Base-by-base conservation (phyloP, 1,140 invertebrate genomes). In the Apocrypta bakeri region DNA sequence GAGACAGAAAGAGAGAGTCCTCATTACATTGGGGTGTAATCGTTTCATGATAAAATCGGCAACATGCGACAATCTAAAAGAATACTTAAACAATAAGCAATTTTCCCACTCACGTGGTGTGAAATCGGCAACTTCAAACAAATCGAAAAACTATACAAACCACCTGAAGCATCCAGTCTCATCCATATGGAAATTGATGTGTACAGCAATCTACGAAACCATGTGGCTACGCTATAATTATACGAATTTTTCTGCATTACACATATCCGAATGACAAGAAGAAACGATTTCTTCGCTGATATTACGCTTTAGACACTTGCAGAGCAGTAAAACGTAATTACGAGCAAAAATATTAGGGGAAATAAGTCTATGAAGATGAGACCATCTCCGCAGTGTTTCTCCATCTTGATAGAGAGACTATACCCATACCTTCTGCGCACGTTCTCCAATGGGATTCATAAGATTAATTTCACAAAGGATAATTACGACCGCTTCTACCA, bases 401-500 rank as follows among this genome's bases (percentile, higher is more conserved):
- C 8, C 68, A 31, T 31, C 25, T 33, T 31, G 27, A 12, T 21
- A 27, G 71, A 37, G 37, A 73, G 37, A 68, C n/a, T 21, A 27
- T 24, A 37, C 33, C n/a, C 33, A 9, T 37, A 9, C 29, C 21
- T 4, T 31, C 2, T 66, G 12, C 12, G 21, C 69, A 9, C 42
- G 73, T 21, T 73, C n/a, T n/a, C 75, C 48, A 24, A 79, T 79
- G 42, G 56, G 72, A 79, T 61, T 71, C 78, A 25, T 31, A 37
- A 80, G 79, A 81, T 81, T 81, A 81, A 81, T 81, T 81, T 33
- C 68, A 74, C 79, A 81, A 81, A 74, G 71, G 71, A 73, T 73
- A 81, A 74, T 74, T 81, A 81, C 56, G 56, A 12, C 64, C 56
- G 73, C 71, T 27, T 56, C 9, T 56, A 33, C 78, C 42, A 21